A percentile compares a stretch with the other conserved stretches of the same genome.
Conservation (phyloP, 2,797 vertebrate species). For the Balearica regulorum region DNA sequence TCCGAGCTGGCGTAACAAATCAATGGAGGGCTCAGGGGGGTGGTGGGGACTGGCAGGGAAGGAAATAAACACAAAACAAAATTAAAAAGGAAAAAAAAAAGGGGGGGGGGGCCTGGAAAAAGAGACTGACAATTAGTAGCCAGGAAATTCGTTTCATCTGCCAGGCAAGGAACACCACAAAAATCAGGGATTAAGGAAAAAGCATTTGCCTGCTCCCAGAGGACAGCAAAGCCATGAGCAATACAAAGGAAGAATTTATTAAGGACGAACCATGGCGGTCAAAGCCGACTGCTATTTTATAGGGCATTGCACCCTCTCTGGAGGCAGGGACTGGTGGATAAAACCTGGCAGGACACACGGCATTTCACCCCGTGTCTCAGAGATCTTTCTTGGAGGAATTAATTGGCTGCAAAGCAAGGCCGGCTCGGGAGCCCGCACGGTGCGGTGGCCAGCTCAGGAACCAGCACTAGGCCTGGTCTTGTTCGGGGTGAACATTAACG, state of each 20-base stretch:
- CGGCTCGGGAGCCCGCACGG: accelerated
- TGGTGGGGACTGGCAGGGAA: neutral
- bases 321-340: slow-evolving; percentile 1
- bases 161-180: neutral
- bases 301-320: slow-evolving; percentile 1
- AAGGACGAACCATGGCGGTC: neutral
- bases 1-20: neutral
- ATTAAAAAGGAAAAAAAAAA: neutral
- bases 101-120: neutral
- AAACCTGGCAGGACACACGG: neutral
- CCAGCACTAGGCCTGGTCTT: neutral
- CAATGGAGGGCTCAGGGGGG: neutral
- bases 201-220: neutral
- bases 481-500: neutral
- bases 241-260: slow-evolving; percentile 24
- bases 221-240: neutral
- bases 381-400: neutral
- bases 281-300: neutral
- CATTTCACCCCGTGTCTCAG: neutral
- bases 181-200: slow-evolving; percentile 40
- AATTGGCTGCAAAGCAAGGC: neutral
- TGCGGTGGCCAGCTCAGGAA: neutral
- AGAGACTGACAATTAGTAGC: slow-evolving; percentile 55
- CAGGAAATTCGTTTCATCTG: slow-evolving; percentile 58
- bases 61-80: slow-evolving; percentile 19